Percentiles rank a stretch among this genome's conserved stretches.
These are phyloP conservation scores for Bufotes viridis DNA, from an alignment of 2,797 vertebrate genomes.

Conservation along the genomic window DNA sequence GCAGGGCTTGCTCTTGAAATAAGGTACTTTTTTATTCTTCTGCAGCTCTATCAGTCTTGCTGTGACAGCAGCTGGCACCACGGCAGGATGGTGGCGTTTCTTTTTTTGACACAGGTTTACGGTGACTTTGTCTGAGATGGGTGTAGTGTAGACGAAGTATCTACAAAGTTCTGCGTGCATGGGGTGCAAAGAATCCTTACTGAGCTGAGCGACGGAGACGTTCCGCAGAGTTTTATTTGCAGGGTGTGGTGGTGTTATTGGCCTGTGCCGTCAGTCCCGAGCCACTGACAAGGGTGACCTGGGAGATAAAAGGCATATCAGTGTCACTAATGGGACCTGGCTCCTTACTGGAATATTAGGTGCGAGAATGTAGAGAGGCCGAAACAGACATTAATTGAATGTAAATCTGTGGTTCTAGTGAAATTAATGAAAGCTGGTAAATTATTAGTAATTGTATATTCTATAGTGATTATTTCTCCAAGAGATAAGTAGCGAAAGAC, in stretches of 20 bases:
- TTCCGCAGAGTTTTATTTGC: neutral
- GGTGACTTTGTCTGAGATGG: neutral
- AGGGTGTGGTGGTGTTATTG: conserved; percentile 10
- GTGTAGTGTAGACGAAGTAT: neutral
- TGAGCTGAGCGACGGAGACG: neutral
- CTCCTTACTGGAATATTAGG: neutral
- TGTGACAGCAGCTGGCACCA: conserved; percentile 1
- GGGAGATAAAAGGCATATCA: neutral
- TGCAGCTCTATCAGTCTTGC: neutral
- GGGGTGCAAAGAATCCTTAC: neutral
- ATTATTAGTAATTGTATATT: too few relatives aligned
- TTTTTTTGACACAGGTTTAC: neutral
- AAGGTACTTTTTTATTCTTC: neutral
- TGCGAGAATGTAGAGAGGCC: neutral
- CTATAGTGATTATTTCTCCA: too few relatives aligned
- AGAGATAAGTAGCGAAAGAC: neutral
- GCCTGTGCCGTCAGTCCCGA: neutral
- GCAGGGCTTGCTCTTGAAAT: neutral
- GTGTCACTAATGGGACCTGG: neutral
- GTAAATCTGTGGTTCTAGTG: neutral
- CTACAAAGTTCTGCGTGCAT: neutral
- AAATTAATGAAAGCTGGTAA: neutral
- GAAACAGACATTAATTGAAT: neutral
- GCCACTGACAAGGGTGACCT: conserved; percentile 4
- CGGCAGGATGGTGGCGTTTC: neutral